Evolutionary conservation across 2,113 vertebrate genomes (phyloP).

Genomic region (Perccottus glenii): DNA sequence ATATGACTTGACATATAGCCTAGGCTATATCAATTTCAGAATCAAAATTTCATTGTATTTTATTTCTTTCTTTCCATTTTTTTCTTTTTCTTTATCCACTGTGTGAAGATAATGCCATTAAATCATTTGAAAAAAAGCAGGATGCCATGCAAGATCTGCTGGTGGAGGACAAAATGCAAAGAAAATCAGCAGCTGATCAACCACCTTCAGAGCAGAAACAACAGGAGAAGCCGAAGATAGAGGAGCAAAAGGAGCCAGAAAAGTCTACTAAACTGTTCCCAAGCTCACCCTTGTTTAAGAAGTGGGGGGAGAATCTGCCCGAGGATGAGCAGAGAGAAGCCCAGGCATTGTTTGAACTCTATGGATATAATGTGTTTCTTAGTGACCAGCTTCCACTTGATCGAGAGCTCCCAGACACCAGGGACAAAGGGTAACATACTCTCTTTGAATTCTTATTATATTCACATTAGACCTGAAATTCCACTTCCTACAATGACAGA

Average conservation of each 20-base stretch:
- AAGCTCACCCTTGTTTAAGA: slow-evolving; percentile 55
- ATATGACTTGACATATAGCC: no score
- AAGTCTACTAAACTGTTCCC: slow-evolving; percentile 65
- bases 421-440: slow-evolving; percentile 51
- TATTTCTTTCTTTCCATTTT: background rate
- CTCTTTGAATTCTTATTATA: background rate
- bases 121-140: slow-evolving; percentile 40
- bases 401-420: slow-evolving; percentile 69
- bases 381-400: slow-evolving; percentile 72
- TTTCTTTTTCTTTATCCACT: background rate
- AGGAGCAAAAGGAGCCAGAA: background rate
- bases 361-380: slow-evolving; percentile 77
- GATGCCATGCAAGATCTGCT: slow-evolving; percentile 43
- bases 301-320: slow-evolving; percentile 69
- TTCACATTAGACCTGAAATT: background rate
- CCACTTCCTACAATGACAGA: background rate
- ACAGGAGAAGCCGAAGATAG: background rate
- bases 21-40: no score
- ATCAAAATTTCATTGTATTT: no score
- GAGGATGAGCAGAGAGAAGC: slow-evolving; percentile 72
- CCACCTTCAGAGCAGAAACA: background rate
- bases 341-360: slow-evolving; percentile 58
- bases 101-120: slow-evolving; percentile 22
- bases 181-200: slow-evolving; percentile 3
- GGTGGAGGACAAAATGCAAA: background rate